phyloP scores from a whole-genome alignment of 2,888 invertebrate species.

The Anthrax anthrax region DNA sequence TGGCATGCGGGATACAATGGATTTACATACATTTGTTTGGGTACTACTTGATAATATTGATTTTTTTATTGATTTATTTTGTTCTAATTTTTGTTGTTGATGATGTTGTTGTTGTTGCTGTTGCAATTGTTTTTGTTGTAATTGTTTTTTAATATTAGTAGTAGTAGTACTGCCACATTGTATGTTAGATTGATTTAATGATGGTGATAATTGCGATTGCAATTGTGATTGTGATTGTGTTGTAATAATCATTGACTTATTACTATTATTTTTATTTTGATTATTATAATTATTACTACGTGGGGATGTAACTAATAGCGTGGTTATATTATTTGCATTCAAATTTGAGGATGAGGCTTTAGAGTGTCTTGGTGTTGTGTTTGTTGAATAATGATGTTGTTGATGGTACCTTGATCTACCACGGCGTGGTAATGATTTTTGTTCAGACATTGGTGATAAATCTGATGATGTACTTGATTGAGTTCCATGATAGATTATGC shows the following conservation, averaged over 20 bases:
- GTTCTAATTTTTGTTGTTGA: conserved; percentile 9
- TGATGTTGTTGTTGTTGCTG: conserved; percentile 28
- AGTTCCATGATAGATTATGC: conserved; percentile 60
- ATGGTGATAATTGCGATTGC: conserved; percentile 19
- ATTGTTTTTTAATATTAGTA: conserved; percentile 20
- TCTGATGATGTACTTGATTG: conserved; percentile 64
- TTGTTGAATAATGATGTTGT: conserved; percentile 37
- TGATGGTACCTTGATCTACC: conserved; percentile 52
- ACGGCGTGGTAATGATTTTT: conserved; percentile 57
- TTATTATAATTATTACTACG: conserved; percentile 32
- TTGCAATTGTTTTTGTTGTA: conserved; percentile 16
- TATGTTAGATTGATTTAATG: conserved; percentile 20
- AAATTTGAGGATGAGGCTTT: conserved; percentile 32
- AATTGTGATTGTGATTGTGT: conserved; percentile 15
- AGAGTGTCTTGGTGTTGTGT: conserved; percentile 37
- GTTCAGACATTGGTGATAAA: conserved; percentile 63
- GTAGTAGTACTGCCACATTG: conserved; percentile 32
- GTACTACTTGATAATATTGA: conserved; percentile 10
- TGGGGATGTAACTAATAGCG: conserved; percentile 29
- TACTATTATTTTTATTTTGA: conserved; percentile 17
- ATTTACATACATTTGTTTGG: conserved; percentile 12
- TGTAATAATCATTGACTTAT: conserved; percentile 2
- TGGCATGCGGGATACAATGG: conserved; percentile 29
- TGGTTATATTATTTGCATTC: conserved; percentile 28
- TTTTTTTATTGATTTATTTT: conserved; percentile 3